Conservation (phyloP, 2,888 invertebrate genomes). For the Drosophila lacicola region DNA sequence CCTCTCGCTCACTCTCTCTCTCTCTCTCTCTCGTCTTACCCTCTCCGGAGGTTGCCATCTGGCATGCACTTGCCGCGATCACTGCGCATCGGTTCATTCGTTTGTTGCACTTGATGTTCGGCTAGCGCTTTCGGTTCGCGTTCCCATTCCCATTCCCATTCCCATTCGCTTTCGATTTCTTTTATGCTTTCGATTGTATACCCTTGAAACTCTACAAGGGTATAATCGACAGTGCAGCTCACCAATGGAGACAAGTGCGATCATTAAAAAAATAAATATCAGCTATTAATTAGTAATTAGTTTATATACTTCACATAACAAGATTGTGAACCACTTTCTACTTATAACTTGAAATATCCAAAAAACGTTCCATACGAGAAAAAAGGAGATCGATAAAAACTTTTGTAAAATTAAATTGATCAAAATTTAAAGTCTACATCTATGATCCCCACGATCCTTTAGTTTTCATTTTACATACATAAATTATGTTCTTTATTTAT, state of each 20-base stretch:
- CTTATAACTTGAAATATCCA: not conserved
- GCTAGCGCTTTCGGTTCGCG: conserved; percentile 18
- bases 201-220: conserved; percentile 61
- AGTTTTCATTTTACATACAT: too few relatives aligned
- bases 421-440: too few relatives aligned
- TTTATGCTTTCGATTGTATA: conserved; percentile 76
- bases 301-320: too few relatives aligned
- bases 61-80: conserved; percentile 50
- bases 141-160: conserved; percentile 39
- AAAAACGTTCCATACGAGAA: too few relatives aligned
- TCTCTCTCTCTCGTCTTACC: not conserved
- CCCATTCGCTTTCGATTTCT: conserved; percentile 78
- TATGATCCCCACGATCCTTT: too few relatives aligned
- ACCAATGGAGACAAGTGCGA: conserved; percentile 1
- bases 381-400: too few relatives aligned
- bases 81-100: conserved; percentile 60
- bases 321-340: conserved; percentile 2
- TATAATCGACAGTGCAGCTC: conserved; percentile 18
- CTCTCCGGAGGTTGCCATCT: conserved; percentile 8
- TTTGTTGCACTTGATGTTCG: conserved; percentile 75
- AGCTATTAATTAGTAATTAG: too few relatives aligned
- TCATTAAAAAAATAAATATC: not conserved
- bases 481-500: not conserved
- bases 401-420: too few relatives aligned
- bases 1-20: conserved; percentile 1